Evolutionary conservation across 2,888 invertebrate genomes (phyloP), one percentile per base, ranked within the genome.

Genomic region (Pterostichus madidus): DNA sequence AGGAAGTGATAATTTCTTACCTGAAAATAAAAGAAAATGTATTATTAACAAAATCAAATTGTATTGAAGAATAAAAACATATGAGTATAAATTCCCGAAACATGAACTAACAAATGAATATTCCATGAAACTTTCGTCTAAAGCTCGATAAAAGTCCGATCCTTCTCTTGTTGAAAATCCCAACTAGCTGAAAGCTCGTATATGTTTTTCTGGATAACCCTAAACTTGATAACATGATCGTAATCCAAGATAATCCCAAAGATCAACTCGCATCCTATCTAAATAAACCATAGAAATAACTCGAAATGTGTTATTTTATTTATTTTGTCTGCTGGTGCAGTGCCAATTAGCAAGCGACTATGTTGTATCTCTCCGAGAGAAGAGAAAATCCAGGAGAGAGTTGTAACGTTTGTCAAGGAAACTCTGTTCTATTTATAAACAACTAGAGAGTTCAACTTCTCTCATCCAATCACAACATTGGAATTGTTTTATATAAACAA

Each of bases 261-360:
- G 64, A 79, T 79, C 61, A 79, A 79, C 79, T 75, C 52, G 8
- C 75, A 75, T 75, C 52, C 75, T 52, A 79, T 61, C 56, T 61
- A 61, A 64, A 79, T 61, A 79, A 79, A 79, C 61, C 46, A 79
- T 64, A 64, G 17, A 46, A 49, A 79, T 46, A 79, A 46, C 61
- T 61, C 61, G 79, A n/a, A 64, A 79, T 35, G 49, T 49, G 79
- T 49, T 75, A 75, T 75, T 78, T 78, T 78, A 61, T 78, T 78
- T 78, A 78, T 78, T 56, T 59, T 44, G 59, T 59, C 17, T 24
- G 13, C 39, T 80, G 80, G 80, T 56, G 53, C 39, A 10, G 10
- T 44, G 80, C 80, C 80, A 80, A 80, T 80, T 80, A 80, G 80
- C 39, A 53, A 44, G 24, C 39, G 68, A 52, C 80, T 77, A 77